These are phyloP conservation scores for Cyaniris semiargus DNA, from an alignment of 2,888 invertebrate species.

Conservation along the genomic window DNA sequence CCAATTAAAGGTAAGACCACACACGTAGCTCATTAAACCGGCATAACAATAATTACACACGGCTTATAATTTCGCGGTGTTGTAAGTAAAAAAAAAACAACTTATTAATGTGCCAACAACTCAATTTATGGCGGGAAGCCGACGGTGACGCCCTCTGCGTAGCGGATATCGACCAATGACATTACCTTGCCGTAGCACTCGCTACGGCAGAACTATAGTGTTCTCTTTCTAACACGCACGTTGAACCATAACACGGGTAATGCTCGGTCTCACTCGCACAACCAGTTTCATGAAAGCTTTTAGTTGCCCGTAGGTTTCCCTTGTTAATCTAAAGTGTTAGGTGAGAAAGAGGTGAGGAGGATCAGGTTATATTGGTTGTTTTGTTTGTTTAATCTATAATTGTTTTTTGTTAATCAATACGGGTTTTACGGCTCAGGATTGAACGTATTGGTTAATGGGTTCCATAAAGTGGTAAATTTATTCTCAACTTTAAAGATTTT, in stretches of 20 bases:
- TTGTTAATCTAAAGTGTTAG: constrained; percentile 31
- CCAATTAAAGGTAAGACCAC: constrained; percentile 55
- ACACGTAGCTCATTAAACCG: constrained; percentile 74
- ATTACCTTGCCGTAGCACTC: constrained; percentile 46
- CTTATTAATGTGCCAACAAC: constrained; percentile 81
- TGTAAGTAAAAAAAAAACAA: constrained; percentile 63
- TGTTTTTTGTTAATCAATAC: constrained; percentile 27
- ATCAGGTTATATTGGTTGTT: constrained; percentile 28
- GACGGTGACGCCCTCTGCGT: constrained; percentile 70
- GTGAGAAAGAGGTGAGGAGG: constrained; percentile 26
- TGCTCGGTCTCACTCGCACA: neutral
- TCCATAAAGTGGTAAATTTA: constrained; percentile 22
- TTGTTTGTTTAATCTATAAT: constrained; percentile 31
- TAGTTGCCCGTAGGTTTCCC: constrained; percentile 17
- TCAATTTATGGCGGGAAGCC: constrained; percentile 79
- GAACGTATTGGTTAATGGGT: constrained; percentile 15
- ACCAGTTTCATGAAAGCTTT: constrained; percentile 31
- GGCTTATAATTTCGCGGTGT: constrained; percentile 76
- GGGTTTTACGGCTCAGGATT: constrained; percentile 1
- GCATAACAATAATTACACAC: constrained; percentile 72
- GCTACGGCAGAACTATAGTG: constrained; percentile 44
- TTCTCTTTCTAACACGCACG: constrained; percentile 53
- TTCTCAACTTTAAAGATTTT: constrained; percentile 11
- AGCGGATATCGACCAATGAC: constrained; percentile 65
- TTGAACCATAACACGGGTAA: neutral